Evolutionary conservation across 2,797 vertebrate species (phyloP), one percentile per base, ranked within the genome.

Genomic region (Neosilurus mollespiculum): DNA sequence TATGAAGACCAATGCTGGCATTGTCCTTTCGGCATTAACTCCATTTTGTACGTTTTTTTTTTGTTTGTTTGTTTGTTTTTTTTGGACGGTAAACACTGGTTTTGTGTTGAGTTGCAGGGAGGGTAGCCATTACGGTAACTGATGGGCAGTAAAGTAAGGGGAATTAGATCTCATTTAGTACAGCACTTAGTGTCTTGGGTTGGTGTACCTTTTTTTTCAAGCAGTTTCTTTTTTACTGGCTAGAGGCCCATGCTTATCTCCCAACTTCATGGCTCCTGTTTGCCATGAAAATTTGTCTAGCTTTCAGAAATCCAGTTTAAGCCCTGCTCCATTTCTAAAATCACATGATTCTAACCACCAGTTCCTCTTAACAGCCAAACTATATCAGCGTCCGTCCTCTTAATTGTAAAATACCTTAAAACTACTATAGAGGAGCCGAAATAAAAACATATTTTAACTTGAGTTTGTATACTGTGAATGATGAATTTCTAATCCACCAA

Each of bases 321-420:
- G 59, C 65, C 65, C 65, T 86, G 86, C 82, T 91, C 83, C 86
- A 75, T 65, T 86, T 87, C 79, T 78, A 79, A 64, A 80, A n/a
- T 82, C 64, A 26, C 73, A 65, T 83, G 75, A 81, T 77, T 73
- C 59, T 56, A 77, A 83, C 77, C 75, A 83, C 87, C 81, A 83
- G 56, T 67, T 82, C 59, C 56, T 86, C 84, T 30, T 81, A 81
- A 73, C 76, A 89, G 67, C 72, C 58, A 80, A 61, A 77, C 80
- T 61, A 77, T 59, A 80, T 89, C 84, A 62, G 66, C 43, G 30
- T 66, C 75, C 75, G 64, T 66, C n/a, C 78, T 70, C 49, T 54
- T 64, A 61, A 61, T 34, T 53, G 26, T 51, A 78, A 81, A 69
- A 78, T 65, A 54, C 37, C n/a, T 37, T 1, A 61, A 18, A 84